These are phyloP conservation scores for Theretra japonica DNA, from an alignment of 2,888 invertebrate genomes.

Conservation along the genomic window DNA sequence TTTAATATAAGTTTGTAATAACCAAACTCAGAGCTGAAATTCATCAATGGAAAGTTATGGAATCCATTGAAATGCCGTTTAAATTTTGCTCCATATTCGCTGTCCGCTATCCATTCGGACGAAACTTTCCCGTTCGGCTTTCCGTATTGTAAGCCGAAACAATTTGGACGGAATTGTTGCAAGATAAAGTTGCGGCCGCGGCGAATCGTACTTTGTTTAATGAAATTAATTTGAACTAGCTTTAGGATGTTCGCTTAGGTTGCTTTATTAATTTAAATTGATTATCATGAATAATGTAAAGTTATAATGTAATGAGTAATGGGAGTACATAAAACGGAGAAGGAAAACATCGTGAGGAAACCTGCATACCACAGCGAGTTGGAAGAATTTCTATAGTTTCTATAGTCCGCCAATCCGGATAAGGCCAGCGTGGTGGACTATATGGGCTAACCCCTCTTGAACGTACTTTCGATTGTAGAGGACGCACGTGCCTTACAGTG, in stretches of 20 bases:
- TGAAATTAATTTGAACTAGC: neutral
- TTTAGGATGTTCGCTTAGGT: neutral
- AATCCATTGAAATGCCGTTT: constrained; percentile 26
- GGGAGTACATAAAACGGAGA: no score
- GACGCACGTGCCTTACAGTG: no score
- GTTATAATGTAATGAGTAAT: no score
- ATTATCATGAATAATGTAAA: no score
- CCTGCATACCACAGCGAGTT: no score
- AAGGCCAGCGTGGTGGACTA: no score
- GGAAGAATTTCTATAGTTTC: no score
- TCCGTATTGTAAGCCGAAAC: constrained; percentile 41
- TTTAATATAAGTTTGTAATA: neutral
- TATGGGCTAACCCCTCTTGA: no score
- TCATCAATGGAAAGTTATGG: neutral
- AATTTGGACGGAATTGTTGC: constrained; percentile 44
- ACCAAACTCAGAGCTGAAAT: no score
- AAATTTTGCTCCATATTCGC: constrained; percentile 33
- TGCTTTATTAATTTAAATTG: neutral
- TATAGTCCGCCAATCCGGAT: no score
- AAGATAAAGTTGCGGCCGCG: constrained; percentile 38
- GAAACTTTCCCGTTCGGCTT: constrained; percentile 31
- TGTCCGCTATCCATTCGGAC: constrained; percentile 28
- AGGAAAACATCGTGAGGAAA: no score
- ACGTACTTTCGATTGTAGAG: no score
- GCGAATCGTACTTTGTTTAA: neutral